phyloP scores from a whole-genome alignment of 2,797 vertebrate genomes.

The Antennarius maculatus region DNA sequence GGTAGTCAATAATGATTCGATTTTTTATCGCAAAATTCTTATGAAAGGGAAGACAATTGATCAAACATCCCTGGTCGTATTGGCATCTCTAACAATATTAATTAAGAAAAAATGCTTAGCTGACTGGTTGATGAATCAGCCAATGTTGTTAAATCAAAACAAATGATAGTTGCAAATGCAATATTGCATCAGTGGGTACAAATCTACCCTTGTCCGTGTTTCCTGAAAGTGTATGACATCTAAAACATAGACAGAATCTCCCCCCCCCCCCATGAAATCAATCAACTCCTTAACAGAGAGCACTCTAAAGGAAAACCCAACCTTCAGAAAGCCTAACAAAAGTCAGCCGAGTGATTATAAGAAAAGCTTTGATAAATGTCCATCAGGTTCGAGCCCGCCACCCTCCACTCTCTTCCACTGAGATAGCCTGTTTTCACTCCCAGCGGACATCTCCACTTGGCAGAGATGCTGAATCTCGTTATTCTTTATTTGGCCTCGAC shows the following conservation, averaged over 20 bases:
- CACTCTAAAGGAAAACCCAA: constrained; percentile 67
- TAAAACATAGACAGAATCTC: constrained; percentile 34
- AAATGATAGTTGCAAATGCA: constrained; percentile 78
- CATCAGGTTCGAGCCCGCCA: constrained; percentile 49
- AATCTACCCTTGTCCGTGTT: constrained; percentile 66
- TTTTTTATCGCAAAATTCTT: constrained; percentile 85
- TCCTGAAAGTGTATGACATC: constrained; percentile 61
- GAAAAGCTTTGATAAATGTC: constrained; percentile 75
- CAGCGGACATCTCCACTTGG: constrained; percentile 76
- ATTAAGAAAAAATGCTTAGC: constrained; percentile 86
- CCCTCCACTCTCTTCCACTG: constrained; percentile 54
- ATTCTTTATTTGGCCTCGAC: constrained; percentile 78
- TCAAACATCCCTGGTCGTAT: constrained; percentile 77
- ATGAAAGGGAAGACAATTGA: constrained; percentile 83
- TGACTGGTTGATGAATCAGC: constrained; percentile 78
- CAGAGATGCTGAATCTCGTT: constrained; percentile 78
- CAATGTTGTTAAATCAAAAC: constrained; percentile 81
- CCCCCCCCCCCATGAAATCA: constrained; percentile 56
- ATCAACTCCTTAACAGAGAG: constrained; percentile 70
- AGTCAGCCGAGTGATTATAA: constrained; percentile 72
- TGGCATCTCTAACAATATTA: constrained; percentile 87
- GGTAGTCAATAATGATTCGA: constrained; percentile 80
- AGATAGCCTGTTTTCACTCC: constrained; percentile 67
- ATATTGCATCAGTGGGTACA: constrained; percentile 51
- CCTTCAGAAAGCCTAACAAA: constrained; percentile 71